Evolutionary conservation across 2,797 vertebrate species (phyloP).

Genomic region (Helostoma temminkii): DNA sequence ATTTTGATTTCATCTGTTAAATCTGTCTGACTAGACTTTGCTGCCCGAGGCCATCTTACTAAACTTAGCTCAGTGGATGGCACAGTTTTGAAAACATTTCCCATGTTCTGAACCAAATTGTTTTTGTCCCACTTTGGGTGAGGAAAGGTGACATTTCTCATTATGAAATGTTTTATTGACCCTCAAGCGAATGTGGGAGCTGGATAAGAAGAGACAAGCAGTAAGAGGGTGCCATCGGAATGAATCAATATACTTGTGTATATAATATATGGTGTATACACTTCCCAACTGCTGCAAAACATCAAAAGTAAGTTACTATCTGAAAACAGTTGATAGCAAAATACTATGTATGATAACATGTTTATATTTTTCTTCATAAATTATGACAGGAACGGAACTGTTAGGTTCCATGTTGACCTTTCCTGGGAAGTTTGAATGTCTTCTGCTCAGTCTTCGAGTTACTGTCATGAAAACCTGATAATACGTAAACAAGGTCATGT

Average conservation of each 20-base stretch:
- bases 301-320: background rate
- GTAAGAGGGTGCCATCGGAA: slow-evolving; percentile 51
- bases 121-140: slow-evolving; percentile 61
- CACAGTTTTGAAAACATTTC: slow-evolving; percentile 59
- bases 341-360: background rate
- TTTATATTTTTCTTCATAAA: too few species aligned
- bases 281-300: slow-evolving; percentile 12
- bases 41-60: slow-evolving; percentile 56
- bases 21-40: slow-evolving; percentile 51
- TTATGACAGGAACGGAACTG: too few species aligned
- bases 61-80: slow-evolving; percentile 56
- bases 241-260: slow-evolving; percentile 58
- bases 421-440: too few species aligned
- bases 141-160: slow-evolving; percentile 71
- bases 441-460: too few species aligned
- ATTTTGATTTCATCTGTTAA: slow-evolving; percentile 44
- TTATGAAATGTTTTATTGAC: slow-evolving; percentile 72
- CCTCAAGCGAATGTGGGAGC: slow-evolving; percentile 63
- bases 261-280: slow-evolving; percentile 12
- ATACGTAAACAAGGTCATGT: too few species aligned
- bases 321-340: background rate
- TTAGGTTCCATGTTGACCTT: too few species aligned
- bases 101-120: slow-evolving; percentile 62
- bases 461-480: too few species aligned
- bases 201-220: slow-evolving; percentile 61